Base-by-base conservation (phyloP, 2,888 invertebrate species). In the Dastarcus helophoroides region DNA sequence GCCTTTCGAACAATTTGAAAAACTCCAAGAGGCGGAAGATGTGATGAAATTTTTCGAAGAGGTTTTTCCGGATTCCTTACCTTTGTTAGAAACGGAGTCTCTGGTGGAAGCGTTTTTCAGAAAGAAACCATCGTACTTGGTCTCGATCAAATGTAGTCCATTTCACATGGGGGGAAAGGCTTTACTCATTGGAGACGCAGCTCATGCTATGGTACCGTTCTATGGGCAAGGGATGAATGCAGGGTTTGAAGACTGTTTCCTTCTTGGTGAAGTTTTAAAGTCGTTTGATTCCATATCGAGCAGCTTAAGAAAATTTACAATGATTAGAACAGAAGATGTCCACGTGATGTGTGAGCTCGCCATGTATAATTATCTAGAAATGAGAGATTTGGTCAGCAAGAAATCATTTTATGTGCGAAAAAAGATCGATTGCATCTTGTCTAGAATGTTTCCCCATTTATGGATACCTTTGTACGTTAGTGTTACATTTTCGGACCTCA, bases 151-250 rank as follows among this genome's bases (percentile, higher is more conserved):
- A 80, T 95, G 95, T 54, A 71, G 73, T 26, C 93, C 91, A 0
- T 93, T 90, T 59, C 77, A 93, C 56, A 69, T 77, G 21, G 73
- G 71, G n/a, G 71, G 73, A 32, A 82, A 74, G 46, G 77, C 76
- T 1, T 58, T 98, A 0, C 67, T 98, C 2, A 72, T 35, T n/a
- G n/a, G n/a, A n/a, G 97, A 97, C 60, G 94, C 97, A 0, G 95
- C 97, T 0, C 98, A 98, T 57, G 95, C 95, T 0, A 94, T 98
- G 72, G 95, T 97, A 0, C 97, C 98, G 0, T 98, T 97, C 62
- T 97, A 93, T 51, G 97, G 95, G 0, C 97, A 98, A 67, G 97
- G 94, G 41, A 93, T 97, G 93, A 97, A 97, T 57, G 83, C 89
- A 6, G 97, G 95, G 0, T 94, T 97, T 60, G 95, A 97, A 65